Evolutionary conservation across 2,888 invertebrate species (phyloP).

Genomic region (Vannuccia rotundouncinata): DNA sequence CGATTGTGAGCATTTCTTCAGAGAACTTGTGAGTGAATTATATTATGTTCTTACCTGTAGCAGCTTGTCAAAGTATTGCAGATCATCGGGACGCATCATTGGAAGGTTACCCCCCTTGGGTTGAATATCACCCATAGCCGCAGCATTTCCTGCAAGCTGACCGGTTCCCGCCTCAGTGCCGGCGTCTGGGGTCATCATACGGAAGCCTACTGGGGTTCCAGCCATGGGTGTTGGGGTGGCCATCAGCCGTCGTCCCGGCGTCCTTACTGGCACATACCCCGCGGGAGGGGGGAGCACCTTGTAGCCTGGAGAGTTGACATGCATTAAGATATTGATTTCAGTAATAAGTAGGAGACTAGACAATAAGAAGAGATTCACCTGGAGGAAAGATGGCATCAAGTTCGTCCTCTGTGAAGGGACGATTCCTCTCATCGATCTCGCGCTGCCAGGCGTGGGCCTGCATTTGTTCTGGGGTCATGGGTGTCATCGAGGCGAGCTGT

Average conservation of each 20-base stretch:
- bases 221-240: slow-evolving; percentile 92
- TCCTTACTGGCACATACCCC: slow-evolving; percentile 88
- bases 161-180: slow-evolving; percentile 62
- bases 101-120: slow-evolving; percentile 90
- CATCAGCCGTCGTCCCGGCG: slow-evolving; percentile 90
- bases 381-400: slow-evolving; percentile 93
- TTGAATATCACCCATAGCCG: slow-evolving; percentile 60
- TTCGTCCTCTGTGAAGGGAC: slow-evolving; percentile 92
- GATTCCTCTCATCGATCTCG: slow-evolving; percentile 94
- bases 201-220: slow-evolving; percentile 54
- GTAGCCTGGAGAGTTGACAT: too few species aligned
- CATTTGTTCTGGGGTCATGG: slow-evolving; percentile 97
- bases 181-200: slow-evolving; percentile 56
- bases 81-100: slow-evolving; percentile 98
- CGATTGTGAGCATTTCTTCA: slow-evolving; percentile 59
- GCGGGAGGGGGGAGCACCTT: slow-evolving; percentile 76
- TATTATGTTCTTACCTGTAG: slow-evolving; percentile 60
- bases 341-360: too few species aligned
- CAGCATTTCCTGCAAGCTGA: slow-evolving; percentile 61
- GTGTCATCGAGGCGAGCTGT: slow-evolving; percentile 67
- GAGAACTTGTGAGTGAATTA: slow-evolving; percentile 44
- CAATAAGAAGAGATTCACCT: slow-evolving; percentile 60
- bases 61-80: slow-evolving; percentile 98
- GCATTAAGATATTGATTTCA: slow-evolving; percentile 42
- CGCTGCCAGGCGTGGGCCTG: slow-evolving; percentile 96